These are phyloP conservation scores for Karalla daura DNA, from an alignment of 2,797 vertebrate genomes.

Conservation along the genomic window DNA sequence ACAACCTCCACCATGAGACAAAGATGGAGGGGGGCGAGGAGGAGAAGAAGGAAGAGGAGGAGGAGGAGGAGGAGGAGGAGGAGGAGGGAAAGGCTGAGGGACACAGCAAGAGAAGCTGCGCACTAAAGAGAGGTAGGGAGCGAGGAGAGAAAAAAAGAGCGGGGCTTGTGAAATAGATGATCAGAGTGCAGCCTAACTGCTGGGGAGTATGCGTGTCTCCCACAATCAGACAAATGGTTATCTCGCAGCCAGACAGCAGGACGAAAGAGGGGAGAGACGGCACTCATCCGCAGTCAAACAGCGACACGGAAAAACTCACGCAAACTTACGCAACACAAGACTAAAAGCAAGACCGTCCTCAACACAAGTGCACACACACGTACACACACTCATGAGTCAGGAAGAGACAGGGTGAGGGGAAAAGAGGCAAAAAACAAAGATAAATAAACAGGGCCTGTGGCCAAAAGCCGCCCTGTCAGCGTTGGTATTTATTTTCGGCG, in stretches of 20 bases:
- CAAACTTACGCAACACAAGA: constrained; percentile 34
- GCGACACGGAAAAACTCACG: constrained; percentile 27
- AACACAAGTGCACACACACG: constrained; percentile 18
- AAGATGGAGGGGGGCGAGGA: constrained; percentile 46
- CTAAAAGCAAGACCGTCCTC: constrained; percentile 24
- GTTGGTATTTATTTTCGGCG: constrained; percentile 72
- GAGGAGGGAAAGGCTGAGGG: constrained; percentile 27
- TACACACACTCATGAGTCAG: constrained; percentile 4
- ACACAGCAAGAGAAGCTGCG: constrained; percentile 39
- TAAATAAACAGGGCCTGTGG: constrained; percentile 56
- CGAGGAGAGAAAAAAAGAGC: constrained; percentile 4
- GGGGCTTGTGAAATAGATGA: constrained; percentile 75
- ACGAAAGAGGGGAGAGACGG: constrained; percentile 37
- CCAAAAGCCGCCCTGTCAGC: constrained; percentile 66
- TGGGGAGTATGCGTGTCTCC: constrained; percentile 70
- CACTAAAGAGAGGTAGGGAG: constrained; percentile 38
- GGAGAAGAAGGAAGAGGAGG: background rate
- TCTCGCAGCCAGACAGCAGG: constrained; percentile 59
- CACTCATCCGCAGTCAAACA: constrained; percentile 39
- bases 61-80: constrained; percentile 23
- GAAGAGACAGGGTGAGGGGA: constrained; percentile 25
- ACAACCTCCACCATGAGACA: constrained; percentile 61
- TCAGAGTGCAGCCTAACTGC: constrained; percentile 74
- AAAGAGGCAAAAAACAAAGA: constrained; percentile 46
- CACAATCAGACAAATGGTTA: constrained; percentile 78